Percentiles rank a stretch among this genome's conserved stretches.
These are phyloP conservation scores for Chionis minor DNA, from an alignment of 2,113 vertebrate species.

Conservation along the genomic window DNA sequence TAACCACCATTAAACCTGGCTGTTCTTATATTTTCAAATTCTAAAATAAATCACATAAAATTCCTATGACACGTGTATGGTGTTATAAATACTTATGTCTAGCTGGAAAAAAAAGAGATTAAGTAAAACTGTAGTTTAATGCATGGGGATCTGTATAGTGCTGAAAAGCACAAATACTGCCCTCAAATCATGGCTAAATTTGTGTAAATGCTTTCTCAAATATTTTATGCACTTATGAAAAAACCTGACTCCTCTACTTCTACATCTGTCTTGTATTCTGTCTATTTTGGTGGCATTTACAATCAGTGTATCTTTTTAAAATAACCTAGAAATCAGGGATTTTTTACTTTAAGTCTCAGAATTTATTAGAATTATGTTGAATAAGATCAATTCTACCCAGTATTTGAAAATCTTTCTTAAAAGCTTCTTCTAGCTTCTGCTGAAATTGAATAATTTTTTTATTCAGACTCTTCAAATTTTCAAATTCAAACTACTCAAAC, in stretches of 20 bases:
- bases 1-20: background rate
- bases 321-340: too few species aligned
- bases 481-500: too few species aligned
- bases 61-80: rapidly evolving
- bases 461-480: too few species aligned
- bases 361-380: background rate
- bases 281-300: background rate
- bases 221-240: background rate
- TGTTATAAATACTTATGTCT: background rate
- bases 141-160: rapidly evolving
- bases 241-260: rapidly evolving
- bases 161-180: background rate
- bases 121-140: background rate
- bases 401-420: background rate
- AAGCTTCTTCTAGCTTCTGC: background rate
- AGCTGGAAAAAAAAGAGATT: background rate
- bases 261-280: rapidly evolving
- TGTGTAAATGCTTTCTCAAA: background rate
- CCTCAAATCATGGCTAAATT: background rate
- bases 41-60: background rate
- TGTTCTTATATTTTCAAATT: background rate
- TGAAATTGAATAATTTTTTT: background rate
- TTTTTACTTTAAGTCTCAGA: background rate
- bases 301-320: background rate
- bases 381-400: background rate